These are phyloP conservation scores for Astreopora myriophthalma DNA, from an alignment of 64 coral and sea anemone genomes.

Conservation along the genomic window DNA sequence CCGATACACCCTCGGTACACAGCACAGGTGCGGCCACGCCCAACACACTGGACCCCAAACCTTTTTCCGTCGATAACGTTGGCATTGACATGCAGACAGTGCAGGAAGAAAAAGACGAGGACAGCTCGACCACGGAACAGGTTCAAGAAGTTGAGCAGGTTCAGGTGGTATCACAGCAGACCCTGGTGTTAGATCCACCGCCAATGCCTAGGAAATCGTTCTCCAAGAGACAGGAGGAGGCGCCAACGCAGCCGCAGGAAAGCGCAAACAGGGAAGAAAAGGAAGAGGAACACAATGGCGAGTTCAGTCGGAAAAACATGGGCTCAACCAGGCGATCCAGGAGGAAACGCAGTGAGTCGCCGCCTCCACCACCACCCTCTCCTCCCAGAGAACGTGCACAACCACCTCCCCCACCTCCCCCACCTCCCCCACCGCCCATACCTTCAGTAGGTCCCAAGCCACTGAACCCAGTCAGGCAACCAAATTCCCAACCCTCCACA, in stretches of 20 bases:
- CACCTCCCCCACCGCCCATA: background rate
- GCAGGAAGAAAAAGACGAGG: conserved; percentile 27
- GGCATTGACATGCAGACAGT: background rate
- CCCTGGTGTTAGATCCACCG: conserved; percentile 34
- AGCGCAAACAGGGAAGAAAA: background rate
- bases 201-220: conserved; percentile 64
- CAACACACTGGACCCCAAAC: conserved; percentile 24
- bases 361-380: conserved; percentile 50
- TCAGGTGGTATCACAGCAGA: conserved; percentile 22
- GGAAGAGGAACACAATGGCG: background rate
- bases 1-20: conserved; percentile 1
- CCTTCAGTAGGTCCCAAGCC: background rate
- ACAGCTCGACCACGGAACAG: background rate
- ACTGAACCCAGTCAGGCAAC: conserved; percentile 3
- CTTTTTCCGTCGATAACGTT: conserved; percentile 46
- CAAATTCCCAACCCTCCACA: background rate
- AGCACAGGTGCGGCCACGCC: conserved; percentile 55
- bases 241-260: background rate
- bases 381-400: conserved; percentile 29
- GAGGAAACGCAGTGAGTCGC: background rate
- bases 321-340: background rate
- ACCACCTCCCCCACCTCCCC: background rate
- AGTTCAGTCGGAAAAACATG: background rate
- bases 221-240: conserved; percentile 32
- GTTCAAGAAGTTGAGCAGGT: conserved; percentile 3